These are phyloP conservation scores for Cryptus viduatorius DNA, from an alignment of 2,888 invertebrate species.

Conservation along the genomic window DNA sequence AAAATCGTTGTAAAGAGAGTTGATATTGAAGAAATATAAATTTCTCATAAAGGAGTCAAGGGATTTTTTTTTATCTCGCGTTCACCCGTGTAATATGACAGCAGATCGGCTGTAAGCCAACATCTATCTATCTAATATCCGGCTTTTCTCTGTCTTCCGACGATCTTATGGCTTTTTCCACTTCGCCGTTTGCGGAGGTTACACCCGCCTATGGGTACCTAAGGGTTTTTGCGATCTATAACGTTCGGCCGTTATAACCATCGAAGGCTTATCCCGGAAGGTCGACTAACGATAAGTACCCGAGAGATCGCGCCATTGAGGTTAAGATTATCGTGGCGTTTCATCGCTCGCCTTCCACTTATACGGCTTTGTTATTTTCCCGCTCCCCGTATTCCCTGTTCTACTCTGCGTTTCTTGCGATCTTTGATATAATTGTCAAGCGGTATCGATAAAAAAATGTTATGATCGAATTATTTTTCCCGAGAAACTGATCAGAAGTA, in stretches of 20 bases:
- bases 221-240: conserved; percentile 24
- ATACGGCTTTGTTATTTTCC: conserved; percentile 1
- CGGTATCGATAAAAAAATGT: neutral
- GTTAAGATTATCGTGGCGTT: conserved; percentile 22
- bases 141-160: conserved; percentile 30
- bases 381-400: neutral
- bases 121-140: conserved; percentile 18
- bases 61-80: conserved; percentile 67
- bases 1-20: conserved; percentile 65
- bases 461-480: no score
- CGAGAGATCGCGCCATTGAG: conserved; percentile 23
- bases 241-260: conserved; percentile 36
- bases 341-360: conserved; percentile 86
- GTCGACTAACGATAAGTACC: conserved; percentile 46
- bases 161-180: conserved; percentile 23
- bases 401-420: neutral
- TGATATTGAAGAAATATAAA: conserved; percentile 66
- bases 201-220: conserved; percentile 6
- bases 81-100: conserved; percentile 63
- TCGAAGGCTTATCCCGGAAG: conserved; percentile 47
- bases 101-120: conserved; percentile 34
- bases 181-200: conserved; percentile 21
- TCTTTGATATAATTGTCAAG: neutral
- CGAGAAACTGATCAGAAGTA: no score
- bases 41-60: conserved; percentile 65